Conservation (phyloP, 2,113 vertebrate species). For the Trogon melanurus region DNA sequence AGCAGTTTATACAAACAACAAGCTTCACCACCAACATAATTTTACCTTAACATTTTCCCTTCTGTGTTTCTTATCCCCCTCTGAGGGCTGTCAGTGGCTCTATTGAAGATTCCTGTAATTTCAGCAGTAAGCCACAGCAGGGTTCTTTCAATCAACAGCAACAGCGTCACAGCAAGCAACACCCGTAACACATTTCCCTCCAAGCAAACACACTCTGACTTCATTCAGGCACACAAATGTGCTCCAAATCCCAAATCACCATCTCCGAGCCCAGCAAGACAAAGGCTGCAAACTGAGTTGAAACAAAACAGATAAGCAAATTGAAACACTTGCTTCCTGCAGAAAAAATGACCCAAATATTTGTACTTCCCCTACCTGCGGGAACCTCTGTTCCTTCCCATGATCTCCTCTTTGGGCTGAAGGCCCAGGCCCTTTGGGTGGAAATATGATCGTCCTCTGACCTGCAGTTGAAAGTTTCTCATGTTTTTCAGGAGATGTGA, state of each 20-base stretch:
- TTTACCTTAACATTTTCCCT: slow-evolving; percentile 17
- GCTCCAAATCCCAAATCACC: slow-evolving; percentile 28
- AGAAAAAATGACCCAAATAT: not conserved
- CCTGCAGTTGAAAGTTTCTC: not conserved
- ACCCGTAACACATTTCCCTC: slow-evolving; percentile 34
- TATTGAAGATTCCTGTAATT: slow-evolving; percentile 45
- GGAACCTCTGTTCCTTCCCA: not conserved
- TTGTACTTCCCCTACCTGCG: not conserved
- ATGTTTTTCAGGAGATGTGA: not conserved
- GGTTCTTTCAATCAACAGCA: slow-evolving; percentile 49
- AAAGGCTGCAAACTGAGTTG: slow-evolving; percentile 42
- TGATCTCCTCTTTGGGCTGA: not conserved
- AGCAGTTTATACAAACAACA: not conserved
- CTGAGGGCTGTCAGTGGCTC: not conserved
- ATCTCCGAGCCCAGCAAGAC: slow-evolving; percentile 38
- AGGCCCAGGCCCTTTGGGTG: not conserved
- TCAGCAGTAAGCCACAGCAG: slow-evolving; percentile 53
- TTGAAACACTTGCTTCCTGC: not conserved
- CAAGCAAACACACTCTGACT: slow-evolving; percentile 4
- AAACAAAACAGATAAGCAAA: slow-evolving; percentile 44
- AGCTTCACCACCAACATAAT: not conserved
- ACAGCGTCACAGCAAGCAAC: slow-evolving; percentile 18
- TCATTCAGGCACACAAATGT: slow-evolving; percentile 34
- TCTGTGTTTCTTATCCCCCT: not conserved
- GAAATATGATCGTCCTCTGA: not conserved